A percentile compares a stretch with the other conserved stretches of the same genome.
phyloP scores from a whole-genome alignment of 2,113 vertebrate species.

The Cairina moschata region DNA sequence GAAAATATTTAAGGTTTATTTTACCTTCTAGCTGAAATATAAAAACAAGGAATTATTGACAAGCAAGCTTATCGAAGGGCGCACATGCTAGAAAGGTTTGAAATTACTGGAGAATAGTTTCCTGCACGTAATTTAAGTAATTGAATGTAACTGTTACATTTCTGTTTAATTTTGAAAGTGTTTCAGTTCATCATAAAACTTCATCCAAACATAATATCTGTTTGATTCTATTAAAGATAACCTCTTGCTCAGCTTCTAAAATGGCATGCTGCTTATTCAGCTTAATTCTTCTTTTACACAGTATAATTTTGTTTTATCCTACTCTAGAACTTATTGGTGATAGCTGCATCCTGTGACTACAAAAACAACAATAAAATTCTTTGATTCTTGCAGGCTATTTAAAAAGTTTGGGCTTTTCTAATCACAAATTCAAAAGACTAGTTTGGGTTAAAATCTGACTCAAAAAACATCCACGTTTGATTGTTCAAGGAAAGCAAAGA shows the following conservation, averaged over 20 bases:
- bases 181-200: background rate
- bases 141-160: background rate
- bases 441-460: slow-evolving; percentile 44
- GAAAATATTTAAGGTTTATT: background rate
- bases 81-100: background rate
- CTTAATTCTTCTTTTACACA: slow-evolving; percentile 11
- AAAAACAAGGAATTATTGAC: background rate
- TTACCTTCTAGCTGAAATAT: background rate
- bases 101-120: background rate
- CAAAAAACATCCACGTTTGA: slow-evolving; percentile 42
- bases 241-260: slow-evolving; percentile 13
- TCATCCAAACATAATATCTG: background rate
- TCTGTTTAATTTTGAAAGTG: background rate
- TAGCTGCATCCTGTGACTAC: slow-evolving; percentile 6
- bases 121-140: background rate
- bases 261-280: slow-evolving; percentile 29
- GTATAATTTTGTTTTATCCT: slow-evolving; percentile 53
- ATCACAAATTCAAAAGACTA: background rate
- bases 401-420: background rate
- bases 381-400: slow-evolving; percentile 44
- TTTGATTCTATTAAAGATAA: background rate
- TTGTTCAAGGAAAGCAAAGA: slow-evolving; percentile 42
- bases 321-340: background rate
- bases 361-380: background rate
- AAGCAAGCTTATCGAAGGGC: background rate